Evolutionary conservation across 2,888 invertebrate genomes (phyloP).

Genomic region (Mechanitis mazaeus): DNA sequence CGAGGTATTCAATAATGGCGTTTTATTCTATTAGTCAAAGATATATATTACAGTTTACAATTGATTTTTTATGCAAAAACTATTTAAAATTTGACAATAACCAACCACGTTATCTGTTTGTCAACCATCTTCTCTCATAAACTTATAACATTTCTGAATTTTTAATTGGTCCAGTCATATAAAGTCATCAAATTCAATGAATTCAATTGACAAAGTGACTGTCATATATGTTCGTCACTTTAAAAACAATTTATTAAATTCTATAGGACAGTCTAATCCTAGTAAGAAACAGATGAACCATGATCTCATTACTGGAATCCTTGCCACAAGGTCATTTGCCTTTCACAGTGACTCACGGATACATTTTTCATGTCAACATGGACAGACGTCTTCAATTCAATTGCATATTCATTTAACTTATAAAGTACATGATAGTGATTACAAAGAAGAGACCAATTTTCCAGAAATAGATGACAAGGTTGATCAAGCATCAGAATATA

Average conservation of each 20-base stretch:
- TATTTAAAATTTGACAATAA: too few species aligned
- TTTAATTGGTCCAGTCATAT: too few species aligned
- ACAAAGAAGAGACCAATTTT: not conserved
- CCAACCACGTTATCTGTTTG: too few species aligned
- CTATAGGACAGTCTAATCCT: not conserved
- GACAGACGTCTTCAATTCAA: not conserved
- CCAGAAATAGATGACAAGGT: not conserved
- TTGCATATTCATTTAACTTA: not conserved
- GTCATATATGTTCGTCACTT: not conserved
- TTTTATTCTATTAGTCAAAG: not conserved
- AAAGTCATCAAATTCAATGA: too few species aligned
- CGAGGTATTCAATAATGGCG: slow-evolving; percentile 54
- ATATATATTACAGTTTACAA: not conserved
- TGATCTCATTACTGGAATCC: slow-evolving; percentile 13
- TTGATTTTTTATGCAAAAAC: not conserved
- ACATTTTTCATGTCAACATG: slow-evolving; percentile 15
- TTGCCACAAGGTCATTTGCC: slow-evolving; percentile 25
- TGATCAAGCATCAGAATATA: not conserved
- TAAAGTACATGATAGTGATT: not conserved
- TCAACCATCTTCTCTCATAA: too few species aligned
- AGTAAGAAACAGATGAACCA: slow-evolving; percentile 5
- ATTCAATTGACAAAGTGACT: not conserved
- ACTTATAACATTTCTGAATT: too few species aligned
- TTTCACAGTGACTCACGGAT: slow-evolving; percentile 27
- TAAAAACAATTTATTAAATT: not conserved